Evolutionary conservation across 2,113 vertebrate species (phyloP), one percentile per base, ranked within the genome.

Genomic region (Hydropotes inermis): DNA sequence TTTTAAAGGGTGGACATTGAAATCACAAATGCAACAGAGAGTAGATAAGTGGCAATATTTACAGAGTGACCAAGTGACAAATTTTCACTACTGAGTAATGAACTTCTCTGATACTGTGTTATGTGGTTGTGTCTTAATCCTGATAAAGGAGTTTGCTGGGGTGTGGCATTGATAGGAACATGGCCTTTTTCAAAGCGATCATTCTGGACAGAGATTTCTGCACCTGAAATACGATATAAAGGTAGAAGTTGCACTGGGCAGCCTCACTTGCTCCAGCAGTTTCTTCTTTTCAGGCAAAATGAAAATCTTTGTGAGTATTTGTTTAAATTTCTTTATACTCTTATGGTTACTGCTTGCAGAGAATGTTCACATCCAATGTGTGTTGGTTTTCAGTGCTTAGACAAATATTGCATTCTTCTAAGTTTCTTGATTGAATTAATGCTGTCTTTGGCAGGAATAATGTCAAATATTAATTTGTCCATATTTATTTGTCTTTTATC

Each of bases 231-330:
- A 93, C 87, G 82, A 81, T 99, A 99, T 99, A 99, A 99, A 98
- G 97, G 95, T 92, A 78, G 96, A 97, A 17, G 52, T 84, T 60
- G n/a, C n/a, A 23, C 60, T 2, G 64, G 39, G 85, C 70, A 84
- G 10, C 57, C 97, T 96, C 27, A 74, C n/a, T 98, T 97, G 74
- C 97, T 95, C 84, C 93, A 92, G 94, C 67, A 64, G 95, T 95
- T 90, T 83, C 96, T 43, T 96, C 87, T 61, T 96, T 70, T 87
- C 58, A 96, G 90, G 92, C 87, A 99, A 98, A 98, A 99, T 99
- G 99, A 98, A 97, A 85, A 28, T n/a, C 67, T 58, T 98, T 52
- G 99, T 99, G 94, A 99, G 99, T 99, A 98, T 98, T 57, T 98
- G 83, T 97, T 67, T 90, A 43, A 45, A 8, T 2, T 89, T 61